phyloP scores from a whole-genome alignment of 1,140 invertebrate species.

The Lineus longissimus region DNA sequence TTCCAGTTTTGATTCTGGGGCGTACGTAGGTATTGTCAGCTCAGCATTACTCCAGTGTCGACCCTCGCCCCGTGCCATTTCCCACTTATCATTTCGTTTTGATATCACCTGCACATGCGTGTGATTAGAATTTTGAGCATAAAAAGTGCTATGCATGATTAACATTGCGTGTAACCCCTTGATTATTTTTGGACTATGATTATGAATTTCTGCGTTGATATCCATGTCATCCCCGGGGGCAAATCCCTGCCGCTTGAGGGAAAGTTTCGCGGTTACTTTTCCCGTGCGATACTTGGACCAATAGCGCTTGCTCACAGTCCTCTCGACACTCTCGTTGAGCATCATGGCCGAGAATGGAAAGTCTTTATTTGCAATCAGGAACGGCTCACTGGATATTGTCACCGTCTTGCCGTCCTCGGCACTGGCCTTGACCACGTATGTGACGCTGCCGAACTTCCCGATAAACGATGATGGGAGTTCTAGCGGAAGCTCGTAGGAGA shows the following conservation, averaged over 20 bases:
- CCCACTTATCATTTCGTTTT: conserved; percentile 44
- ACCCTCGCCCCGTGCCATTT: conserved; percentile 41
- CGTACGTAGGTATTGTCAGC: conserved; percentile 47
- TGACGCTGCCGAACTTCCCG: conserved; percentile 52
- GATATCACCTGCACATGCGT: conserved; percentile 43
- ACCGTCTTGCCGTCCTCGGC: conserved; percentile 33
- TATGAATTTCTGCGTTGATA: conserved; percentile 41
- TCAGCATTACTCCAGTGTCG: conserved; percentile 46
- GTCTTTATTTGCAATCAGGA: conserved; percentile 30
- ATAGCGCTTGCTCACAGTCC: conserved; percentile 25
- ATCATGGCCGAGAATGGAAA: not conserved
- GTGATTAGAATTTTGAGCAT: conserved; percentile 32
- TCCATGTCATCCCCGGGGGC: conserved; percentile 48
- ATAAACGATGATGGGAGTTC: conserved; percentile 51
- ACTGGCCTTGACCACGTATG: conserved; percentile 48
- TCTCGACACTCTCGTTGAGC: conserved; percentile 11
- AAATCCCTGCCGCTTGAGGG: conserved; percentile 33
- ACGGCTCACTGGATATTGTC: conserved; percentile 43
- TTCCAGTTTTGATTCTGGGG: conserved; percentile 47
- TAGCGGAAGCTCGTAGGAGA: conserved; percentile 43
- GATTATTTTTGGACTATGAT: conserved; percentile 35
- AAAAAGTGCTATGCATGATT: conserved; percentile 43
- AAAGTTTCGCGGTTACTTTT: conserved; percentile 32
- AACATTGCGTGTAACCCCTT: conserved; percentile 41
- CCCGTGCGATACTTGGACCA: conserved; percentile 36